phyloP scores from a whole-genome alignment of 1,140 invertebrate genomes.

The Heliconius congener region DNA sequence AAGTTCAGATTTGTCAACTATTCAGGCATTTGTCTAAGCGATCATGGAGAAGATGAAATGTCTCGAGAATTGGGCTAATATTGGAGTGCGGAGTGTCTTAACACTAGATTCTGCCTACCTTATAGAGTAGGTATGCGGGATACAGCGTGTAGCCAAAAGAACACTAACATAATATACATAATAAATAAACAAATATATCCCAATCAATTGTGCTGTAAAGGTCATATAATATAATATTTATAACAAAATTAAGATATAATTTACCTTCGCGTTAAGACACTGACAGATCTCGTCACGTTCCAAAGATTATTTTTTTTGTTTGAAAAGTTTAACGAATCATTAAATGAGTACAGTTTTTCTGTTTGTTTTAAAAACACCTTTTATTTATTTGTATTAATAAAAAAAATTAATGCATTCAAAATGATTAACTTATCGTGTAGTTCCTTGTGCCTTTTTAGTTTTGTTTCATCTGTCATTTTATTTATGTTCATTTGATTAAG shows the following conservation, averaged over 20 bases:
- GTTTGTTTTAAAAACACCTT: slow-evolving; percentile 11
- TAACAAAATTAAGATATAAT: neutral
- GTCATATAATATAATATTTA: neutral
- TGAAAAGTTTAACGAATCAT: slow-evolving; percentile 2
- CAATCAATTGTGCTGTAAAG: too few species aligned
- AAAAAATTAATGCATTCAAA: neutral
- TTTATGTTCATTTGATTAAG: slow-evolving; percentile 1
- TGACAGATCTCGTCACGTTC: slow-evolving; percentile 10
- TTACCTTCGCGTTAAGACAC: neutral
- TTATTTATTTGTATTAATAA: slow-evolving; percentile 1
- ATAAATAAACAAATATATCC: neutral
- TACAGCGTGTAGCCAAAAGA: too few species aligned
- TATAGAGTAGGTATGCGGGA: too few species aligned
- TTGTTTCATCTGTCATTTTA: neutral
- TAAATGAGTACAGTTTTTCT: slow-evolving; percentile 11
- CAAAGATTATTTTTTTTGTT: neutral
- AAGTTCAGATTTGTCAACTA: too few species aligned
- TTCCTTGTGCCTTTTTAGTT: neutral
- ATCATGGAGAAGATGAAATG: too few species aligned
- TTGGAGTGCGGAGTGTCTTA: too few species aligned
- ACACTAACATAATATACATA: too few species aligned
- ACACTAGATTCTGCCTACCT: too few species aligned
- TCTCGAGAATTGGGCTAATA: too few species aligned
- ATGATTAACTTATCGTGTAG: slow-evolving; percentile 7
- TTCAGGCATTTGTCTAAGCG: too few species aligned